Base-by-base conservation (phyloP, 2,888 invertebrate species). In the Allacma fusca region DNA sequence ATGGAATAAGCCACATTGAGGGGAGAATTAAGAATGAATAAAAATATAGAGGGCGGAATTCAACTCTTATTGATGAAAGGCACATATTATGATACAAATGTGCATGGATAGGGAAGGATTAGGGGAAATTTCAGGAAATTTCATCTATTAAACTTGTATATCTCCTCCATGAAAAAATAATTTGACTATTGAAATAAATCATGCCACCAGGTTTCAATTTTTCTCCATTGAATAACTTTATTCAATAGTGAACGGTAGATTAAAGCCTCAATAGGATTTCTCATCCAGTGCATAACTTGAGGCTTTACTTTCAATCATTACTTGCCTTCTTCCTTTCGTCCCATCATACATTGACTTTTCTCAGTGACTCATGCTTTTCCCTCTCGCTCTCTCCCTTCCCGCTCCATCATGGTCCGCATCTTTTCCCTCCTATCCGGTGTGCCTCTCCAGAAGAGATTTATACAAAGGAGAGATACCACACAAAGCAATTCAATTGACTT, bases 391-490 rank as follows among this genome's bases (percentile, higher is more conserved):
- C 50, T 13, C n/a, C 50, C 50, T 50, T 16, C 9, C 19, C 19
- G 9, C 50, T 50, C n/a, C 9, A 50, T 50, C 50, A 50, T 50
- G 50, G 1, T 50, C 16, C 16, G 50, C 50, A 50, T 50, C 50
- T 50, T 50, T 50, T 16, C n/a, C 34, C 16, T n/a, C 50, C 50
- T 50, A 5, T 50, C 50, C 50, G n/a, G 50, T 2, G 34, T 34
- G n/a, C 34, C 34, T 34, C 34, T 19, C 19, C 2, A 50, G 50
- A 50, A n/a, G n/a, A 50, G 50, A 50, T 50, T 50, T 50, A 50
- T 50, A 50, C 50, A 50, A 50, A 50, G 50, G 50, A 50, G 50
- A 50, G 50, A 50, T 50, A 50, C 50, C 50, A 50, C 50, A 50
- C 50, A 50, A 50, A 50, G 50, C 4, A 50, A 50, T 50, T 50